Conservation (phyloP, 1,140 invertebrate species). For the Penaeus japonicus region DNA sequence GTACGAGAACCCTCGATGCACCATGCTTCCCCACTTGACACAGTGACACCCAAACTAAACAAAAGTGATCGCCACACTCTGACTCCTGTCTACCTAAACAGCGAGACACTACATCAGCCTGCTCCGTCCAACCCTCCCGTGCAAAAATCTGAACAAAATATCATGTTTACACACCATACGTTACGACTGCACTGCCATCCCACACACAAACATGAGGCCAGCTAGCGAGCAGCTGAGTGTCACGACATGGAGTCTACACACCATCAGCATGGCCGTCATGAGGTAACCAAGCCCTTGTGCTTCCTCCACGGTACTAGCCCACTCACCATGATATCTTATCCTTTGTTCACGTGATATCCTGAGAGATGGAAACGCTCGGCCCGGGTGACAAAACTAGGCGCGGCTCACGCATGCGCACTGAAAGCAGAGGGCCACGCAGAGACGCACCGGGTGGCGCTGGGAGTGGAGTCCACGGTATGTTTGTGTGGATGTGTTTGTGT, state of each 20-base stretch:
- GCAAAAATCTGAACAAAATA: too few species aligned
- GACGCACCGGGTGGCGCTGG: too few species aligned
- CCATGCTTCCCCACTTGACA: not conserved
- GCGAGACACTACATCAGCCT: too few species aligned
- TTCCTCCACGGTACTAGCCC: not conserved
- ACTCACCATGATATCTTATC: not conserved
- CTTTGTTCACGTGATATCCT: conserved; percentile 28
- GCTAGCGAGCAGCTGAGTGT: too few species aligned
- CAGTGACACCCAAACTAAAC: conserved; percentile 13
- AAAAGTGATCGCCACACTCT: not conserved
- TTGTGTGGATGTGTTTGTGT: too few species aligned
- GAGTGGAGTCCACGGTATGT: too few species aligned
- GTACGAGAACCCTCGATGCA: not conserved
- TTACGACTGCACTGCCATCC: too few species aligned
- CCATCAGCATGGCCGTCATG: not conserved
- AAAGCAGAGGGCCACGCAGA: not conserved
- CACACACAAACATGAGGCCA: too few species aligned
- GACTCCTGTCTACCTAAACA: too few species aligned
- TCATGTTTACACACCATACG: too few species aligned
- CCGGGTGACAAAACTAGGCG: not conserved
- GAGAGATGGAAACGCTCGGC: not conserved
- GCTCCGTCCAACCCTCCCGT: too few species aligned
- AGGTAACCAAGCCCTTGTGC: not conserved
- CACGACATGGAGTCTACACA: too few species aligned
- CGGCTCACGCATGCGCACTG: not conserved